Evolutionary conservation across 2,113 vertebrate species (phyloP).

Genomic region (Rhegmatorhina hoffmannsi): DNA sequence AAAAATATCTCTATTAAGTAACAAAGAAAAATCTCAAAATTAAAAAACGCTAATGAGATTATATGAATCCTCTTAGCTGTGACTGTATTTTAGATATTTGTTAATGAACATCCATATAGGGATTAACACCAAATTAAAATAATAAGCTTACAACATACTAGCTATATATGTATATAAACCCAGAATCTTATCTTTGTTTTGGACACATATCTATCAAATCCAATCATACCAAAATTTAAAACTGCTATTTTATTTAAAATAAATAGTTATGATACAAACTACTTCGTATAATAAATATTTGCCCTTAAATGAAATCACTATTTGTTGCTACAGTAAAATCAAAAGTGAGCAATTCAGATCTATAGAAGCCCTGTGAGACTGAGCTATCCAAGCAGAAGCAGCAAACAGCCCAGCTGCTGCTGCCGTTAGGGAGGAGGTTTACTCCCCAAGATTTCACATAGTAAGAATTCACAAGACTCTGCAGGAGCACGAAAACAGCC

Average conservation of each 20-base stretch:
- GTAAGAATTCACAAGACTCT: too few relatives aligned
- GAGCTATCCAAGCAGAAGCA: too few relatives aligned
- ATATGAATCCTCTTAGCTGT: not conserved
- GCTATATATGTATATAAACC: not conserved
- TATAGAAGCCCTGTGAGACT: too few relatives aligned
- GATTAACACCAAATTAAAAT: not conserved
- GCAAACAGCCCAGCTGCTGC: too few relatives aligned
- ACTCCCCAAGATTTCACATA: too few relatives aligned
- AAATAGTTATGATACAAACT: not conserved
- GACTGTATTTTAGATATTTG: not conserved
- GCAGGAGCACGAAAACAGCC: too few relatives aligned
- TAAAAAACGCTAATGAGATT: not conserved
- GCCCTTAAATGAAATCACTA: not conserved
- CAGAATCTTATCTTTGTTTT: not conserved
- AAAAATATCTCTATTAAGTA: not conserved
- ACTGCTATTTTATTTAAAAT: not conserved
- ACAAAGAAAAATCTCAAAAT: not conserved
- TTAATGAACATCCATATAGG: not conserved
- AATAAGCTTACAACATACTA: not conserved
- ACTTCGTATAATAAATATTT: not conserved
- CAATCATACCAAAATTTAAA: not conserved
- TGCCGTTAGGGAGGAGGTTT: too few relatives aligned
- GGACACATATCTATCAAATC: not conserved
- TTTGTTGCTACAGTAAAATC: too few relatives aligned
- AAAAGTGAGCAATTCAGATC: too few relatives aligned